phyloP scores from a whole-genome alignment of 2,113 vertebrate species.

The Macroglossus sobrinus region DNA sequence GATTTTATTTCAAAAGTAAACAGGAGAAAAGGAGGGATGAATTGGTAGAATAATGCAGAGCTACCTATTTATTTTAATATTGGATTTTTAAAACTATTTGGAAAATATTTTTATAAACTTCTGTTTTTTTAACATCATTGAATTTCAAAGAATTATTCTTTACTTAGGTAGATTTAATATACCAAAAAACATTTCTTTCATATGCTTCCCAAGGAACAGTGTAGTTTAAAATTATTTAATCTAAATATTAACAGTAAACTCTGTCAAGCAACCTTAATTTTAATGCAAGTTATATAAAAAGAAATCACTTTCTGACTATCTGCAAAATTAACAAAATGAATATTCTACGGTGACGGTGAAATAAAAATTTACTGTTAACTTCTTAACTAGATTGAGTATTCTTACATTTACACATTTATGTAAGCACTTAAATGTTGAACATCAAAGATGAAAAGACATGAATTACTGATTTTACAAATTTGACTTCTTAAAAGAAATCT shows the following conservation, averaged over 20 bases:
- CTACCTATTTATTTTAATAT: background rate
- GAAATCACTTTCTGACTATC: background rate
- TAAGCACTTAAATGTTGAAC: background rate
- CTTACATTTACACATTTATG: background rate
- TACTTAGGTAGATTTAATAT: background rate
- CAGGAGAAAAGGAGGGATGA: background rate
- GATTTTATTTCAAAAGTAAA: slow-evolving; percentile 40
- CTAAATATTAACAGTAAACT: background rate
- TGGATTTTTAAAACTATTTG: background rate
- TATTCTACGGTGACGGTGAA: background rate
- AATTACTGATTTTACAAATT: background rate
- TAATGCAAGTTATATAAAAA: background rate
- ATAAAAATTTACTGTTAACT: background rate
- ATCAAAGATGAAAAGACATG: background rate
- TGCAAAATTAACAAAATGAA: background rate
- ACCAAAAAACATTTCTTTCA: background rate
- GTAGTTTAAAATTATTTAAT: background rate
- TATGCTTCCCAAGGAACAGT: background rate
- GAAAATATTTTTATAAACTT: background rate
- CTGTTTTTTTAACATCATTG: background rate
- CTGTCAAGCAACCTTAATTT: background rate
- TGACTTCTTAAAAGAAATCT: background rate
- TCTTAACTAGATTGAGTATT: background rate
- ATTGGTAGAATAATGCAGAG: background rate
- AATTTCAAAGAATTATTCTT: background rate